phyloP scores from a whole-genome alignment of 2,888 invertebrate species.

The Nowickia ferox region DNA sequence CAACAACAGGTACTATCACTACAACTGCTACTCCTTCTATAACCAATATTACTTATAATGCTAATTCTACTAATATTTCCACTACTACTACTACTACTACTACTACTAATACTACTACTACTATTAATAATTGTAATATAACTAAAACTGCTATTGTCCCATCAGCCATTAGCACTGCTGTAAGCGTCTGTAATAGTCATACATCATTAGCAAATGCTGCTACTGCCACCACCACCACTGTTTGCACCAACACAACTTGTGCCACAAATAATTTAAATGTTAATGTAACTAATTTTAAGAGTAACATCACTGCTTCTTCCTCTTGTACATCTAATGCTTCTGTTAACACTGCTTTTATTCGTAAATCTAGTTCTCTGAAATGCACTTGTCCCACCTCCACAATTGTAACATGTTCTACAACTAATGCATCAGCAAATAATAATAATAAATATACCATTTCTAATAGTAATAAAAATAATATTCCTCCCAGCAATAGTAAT shows the following conservation, averaged over 20 bases:
- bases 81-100: slow-evolving; percentile 50
- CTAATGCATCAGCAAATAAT: slow-evolving; percentile 66
- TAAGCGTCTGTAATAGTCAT: slow-evolving; percentile 63
- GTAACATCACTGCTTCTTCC: slow-evolving; percentile 38
- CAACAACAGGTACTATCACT: slow-evolving; percentile 72
- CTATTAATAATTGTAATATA: slow-evolving; percentile 28
- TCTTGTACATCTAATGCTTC: slow-evolving; percentile 71
- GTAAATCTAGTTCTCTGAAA: slow-evolving; percentile 75
- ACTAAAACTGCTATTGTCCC: slow-evolving; percentile 48
- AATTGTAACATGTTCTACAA: slow-evolving; percentile 66
- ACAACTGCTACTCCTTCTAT: slow-evolving; percentile 49
- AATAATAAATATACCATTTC: slow-evolving; percentile 29
- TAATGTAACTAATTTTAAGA: slow-evolving; percentile 61
- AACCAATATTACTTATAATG: slow-evolving; percentile 56
- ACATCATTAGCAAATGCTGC: slow-evolving; percentile 64
- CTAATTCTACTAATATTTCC: slow-evolving; percentile 49
- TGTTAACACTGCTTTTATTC: slow-evolving; percentile 61
- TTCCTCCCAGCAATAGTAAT: slow-evolving; percentile 38
- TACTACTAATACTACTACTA: slow-evolving; percentile 18
- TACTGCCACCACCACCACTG: slow-evolving; percentile 54
- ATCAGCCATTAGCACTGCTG: slow-evolving; percentile 59
- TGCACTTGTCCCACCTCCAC: slow-evolving; percentile 78
- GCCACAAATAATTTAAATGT: slow-evolving; percentile 71
- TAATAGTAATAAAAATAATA: slow-evolving; percentile 48
- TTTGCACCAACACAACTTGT: slow-evolving; percentile 65